Evolutionary conservation across 2,797 vertebrate genomes (phyloP).

Genomic region (Euphonia xanthogaster): DNA sequence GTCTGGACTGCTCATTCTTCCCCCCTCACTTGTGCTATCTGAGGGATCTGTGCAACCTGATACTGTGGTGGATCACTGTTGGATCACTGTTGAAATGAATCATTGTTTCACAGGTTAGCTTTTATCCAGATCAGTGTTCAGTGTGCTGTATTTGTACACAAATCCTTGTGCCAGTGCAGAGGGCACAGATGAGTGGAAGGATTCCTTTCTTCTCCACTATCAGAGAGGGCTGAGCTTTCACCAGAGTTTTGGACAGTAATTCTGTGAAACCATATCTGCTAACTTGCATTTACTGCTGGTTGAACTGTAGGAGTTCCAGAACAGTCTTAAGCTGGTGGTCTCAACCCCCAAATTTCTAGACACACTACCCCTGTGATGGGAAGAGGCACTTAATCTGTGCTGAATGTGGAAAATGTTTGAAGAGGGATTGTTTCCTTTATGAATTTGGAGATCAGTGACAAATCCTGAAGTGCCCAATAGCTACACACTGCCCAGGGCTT

Average conservation of each 20-base stretch:
- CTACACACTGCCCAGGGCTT: background rate
- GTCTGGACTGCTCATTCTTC: background rate
- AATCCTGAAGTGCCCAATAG: background rate
- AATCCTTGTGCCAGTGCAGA: background rate
- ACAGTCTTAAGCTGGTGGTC: background rate
- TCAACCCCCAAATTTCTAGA: background rate
- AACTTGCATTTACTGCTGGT: background rate
- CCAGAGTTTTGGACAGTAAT: background rate
- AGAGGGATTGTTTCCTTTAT: background rate
- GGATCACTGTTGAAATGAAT: background rate
- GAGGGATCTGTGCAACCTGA: background rate
- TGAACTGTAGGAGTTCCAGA: background rate
- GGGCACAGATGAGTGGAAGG: background rate
- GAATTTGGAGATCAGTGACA: background rate
- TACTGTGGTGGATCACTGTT: background rate
- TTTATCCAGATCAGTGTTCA: background rate
- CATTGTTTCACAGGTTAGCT: background rate
- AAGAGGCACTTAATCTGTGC: background rate
- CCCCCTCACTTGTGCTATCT: accelerated
- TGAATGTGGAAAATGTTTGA: background rate
- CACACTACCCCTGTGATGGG: background rate
- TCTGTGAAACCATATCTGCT: background rate
- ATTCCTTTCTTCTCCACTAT: background rate
- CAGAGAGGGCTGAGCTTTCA: background rate
- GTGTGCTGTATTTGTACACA: background rate